Conservation (phyloP, 1,140 invertebrate genomes). For the Drosophila aff. region DNA sequence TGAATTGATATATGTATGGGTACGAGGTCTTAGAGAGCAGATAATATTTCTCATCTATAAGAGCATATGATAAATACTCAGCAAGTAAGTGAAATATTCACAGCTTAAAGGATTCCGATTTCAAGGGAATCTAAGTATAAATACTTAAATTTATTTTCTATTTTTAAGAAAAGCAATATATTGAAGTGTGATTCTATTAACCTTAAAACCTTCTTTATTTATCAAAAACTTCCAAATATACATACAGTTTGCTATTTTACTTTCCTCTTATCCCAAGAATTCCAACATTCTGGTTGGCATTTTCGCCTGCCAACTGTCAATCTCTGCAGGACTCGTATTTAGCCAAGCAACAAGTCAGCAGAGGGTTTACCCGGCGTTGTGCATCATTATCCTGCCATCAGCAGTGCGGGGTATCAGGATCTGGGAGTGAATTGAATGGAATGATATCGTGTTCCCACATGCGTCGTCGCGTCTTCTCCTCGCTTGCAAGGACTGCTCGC, state of each 20-base stretch:
- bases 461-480: conserved; percentile 17
- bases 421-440: conserved; percentile 7
- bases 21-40: background rate
- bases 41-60: background rate
- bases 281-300: background rate
- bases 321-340: conserved; percentile 7
- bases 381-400: conserved; percentile 62
- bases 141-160: too few species aligned
- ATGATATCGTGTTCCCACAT: conserved; percentile 62
- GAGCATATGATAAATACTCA: background rate
- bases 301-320: conserved; percentile 33
- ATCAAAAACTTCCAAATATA: background rate
- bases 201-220: background rate
- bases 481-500: conserved; percentile 11
- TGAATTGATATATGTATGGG: conserved; percentile 9
- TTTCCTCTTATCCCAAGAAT: background rate
- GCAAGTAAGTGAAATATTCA: background rate
- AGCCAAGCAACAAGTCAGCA: conserved; percentile 40
- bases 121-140: too few species aligned
- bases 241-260: background rate
- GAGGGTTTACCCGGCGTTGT: conserved; percentile 31
- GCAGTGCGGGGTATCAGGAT: background rate
- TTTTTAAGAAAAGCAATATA: background rate
- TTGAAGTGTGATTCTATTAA: background rate
- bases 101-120: too few species aligned